Conservation (phyloP, 2,888 invertebrate genomes). For the Cantharis rufa region DNA sequence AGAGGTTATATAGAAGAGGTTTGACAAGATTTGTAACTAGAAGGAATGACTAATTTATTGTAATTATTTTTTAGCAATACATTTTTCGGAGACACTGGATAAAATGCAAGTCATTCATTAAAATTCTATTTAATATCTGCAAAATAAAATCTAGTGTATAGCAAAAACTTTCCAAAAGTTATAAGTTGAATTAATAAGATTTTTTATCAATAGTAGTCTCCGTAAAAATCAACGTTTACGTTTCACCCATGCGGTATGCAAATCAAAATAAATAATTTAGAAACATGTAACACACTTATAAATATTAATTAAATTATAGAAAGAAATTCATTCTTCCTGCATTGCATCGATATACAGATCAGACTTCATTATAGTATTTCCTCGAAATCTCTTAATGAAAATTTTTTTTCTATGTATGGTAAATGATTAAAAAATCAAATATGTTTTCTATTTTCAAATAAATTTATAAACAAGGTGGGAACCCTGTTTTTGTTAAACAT, state of each 20-base stretch:
- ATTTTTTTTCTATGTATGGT: no score
- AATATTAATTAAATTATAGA: not conserved
- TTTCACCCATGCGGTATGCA: not conserved
- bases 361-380: not conserved
- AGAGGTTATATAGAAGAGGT: not conserved
- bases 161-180: not conserved
- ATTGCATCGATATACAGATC: not conserved
- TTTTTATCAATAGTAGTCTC: not conserved
- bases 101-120: no score
- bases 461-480: not conserved
- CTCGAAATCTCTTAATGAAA: not conserved
- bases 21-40: not conserved
- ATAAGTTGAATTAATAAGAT: not conserved
- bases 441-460: not conserved
- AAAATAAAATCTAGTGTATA: not conserved
- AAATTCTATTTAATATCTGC: no score
- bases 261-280: not conserved
- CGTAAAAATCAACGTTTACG: not conserved
- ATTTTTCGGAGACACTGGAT: not conserved
- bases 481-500: not conserved
- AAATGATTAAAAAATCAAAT: not conserved
- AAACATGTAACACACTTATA: not conserved
- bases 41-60: not conserved
- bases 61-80: not conserved
- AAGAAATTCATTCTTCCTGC: not conserved